Evolutionary conservation across 2,113 vertebrate species (phyloP), one percentile per base, ranked within the genome.

Genomic region (Pitta sordida): DNA sequence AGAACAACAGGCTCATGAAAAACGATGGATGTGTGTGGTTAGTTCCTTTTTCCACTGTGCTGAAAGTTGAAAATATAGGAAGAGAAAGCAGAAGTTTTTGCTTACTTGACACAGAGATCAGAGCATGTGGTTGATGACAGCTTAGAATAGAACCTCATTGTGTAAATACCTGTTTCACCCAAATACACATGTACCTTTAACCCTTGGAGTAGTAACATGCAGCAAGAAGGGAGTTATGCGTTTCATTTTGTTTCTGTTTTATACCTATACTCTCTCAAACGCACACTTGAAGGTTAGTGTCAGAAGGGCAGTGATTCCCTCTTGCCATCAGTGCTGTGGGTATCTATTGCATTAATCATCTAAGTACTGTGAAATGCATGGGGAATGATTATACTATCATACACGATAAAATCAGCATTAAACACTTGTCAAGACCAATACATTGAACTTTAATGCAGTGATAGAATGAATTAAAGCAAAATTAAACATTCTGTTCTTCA

Each of bases 321-420:
- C 77, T 96, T 96, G 93, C 96, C 70, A 34, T 97, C 49, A 49
- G 2, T 97, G 91, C 94, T 98, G 94, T 97, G 97, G 96, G 97
- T 98, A 98, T 98, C 97, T 98, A 78, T 96, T 97, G 97, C 93
- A 94, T 97, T 98, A 97, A 97, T 98, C 97, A 98, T 68, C 53
- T 81, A 96, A 96, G 94, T 96, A 96, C 96, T 97, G 97, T 97
- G 97, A 98, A 97, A 97, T 97, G 96, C 97, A 97, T 91, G 76
- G 94, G 94, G 96, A 98, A 97, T 98, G 98, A 98, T 98, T 98
- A 97, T 98, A 95, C 96, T 97, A 98, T 98, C 98, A 97, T 98
- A 97, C 89, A 97, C 97, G 97, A 96, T 98, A 96, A 97, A 97
- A 15, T 98, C 97, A 97, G 97, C 96, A 90, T 96, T 98, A 97